Base-by-base conservation (phyloP, 2,888 invertebrate species). In the Pterostichus niger region DNA sequence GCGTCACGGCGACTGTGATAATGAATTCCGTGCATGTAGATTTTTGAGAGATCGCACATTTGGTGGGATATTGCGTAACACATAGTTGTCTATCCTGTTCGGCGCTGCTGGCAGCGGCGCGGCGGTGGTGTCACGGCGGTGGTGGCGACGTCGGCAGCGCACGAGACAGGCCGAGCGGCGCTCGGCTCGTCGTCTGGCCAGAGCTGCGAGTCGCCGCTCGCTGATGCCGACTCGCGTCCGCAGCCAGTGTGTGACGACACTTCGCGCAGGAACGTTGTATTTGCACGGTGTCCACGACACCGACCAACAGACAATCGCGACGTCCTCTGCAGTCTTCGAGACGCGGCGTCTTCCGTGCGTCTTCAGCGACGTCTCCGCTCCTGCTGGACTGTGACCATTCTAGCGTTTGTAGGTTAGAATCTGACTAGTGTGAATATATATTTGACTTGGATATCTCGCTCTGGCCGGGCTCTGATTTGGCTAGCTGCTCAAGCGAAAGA, bases 231-330 rank as follows among this genome's bases (percentile, higher is more conserved):
- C 86, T 85, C 85, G 85, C 85, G 86, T 85, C 86, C 86, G 83
- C 54, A 31, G 75, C 88, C 89, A 89, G 89, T 89, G 88, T 87
- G 88, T 88, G 88, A 87, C 88, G 88, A 88, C 87, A 86, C 86
- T 86, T 86, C 85, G 86, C 84, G 77, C 81, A 84, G 84, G 84
- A 77, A 84, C 85, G 86, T 86, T 84, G 59, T 61, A 83, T 84
- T 52, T 46, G 24, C 84, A 84, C 82, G 56, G 13, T 15, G 31
- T 13, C 73, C 13, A 44, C 75, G 9, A 40, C 49, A 59, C 73
- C 64, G 59, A 73, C 61, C 83, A 84, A 79, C 84, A 84, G 24
- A 11, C 6, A 13, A 10, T n/a, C 52, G 33, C 31, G 49, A 75
- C 31, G 10, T 49, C 13, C n/a, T 24, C 59, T 59, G 59, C 17